phyloP scores from a whole-genome alignment of 2,888 invertebrate species.

The Gisinianus flammeolus region DNA sequence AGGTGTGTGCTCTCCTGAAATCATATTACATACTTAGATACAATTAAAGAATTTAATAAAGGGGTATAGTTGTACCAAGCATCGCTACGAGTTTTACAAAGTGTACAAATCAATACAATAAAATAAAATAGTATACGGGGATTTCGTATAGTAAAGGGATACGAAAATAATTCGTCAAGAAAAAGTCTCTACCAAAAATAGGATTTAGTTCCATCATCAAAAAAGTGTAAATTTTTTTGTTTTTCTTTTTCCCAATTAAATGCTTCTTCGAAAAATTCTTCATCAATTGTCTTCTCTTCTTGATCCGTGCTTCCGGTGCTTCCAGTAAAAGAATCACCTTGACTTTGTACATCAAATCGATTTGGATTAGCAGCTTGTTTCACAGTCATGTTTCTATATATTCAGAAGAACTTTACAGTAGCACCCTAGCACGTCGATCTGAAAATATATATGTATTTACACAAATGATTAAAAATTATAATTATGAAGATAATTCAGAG shows the following conservation, averaged over 20 bases:
- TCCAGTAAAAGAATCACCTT: background rate
- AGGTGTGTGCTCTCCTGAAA: slow-evolving; percentile 66
- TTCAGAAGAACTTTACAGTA: no score
- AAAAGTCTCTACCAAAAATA: slow-evolving; percentile 64
- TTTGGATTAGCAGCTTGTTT: no score
- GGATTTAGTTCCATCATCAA: slow-evolving; percentile 65
- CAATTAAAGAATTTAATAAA: no score
- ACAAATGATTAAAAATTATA: no score
- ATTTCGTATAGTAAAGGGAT: slow-evolving; percentile 56
- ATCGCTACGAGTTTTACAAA: no score
- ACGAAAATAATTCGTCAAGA: slow-evolving; percentile 48
- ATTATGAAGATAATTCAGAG: no score
- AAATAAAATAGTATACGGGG: background rate
- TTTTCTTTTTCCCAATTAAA: slow-evolving; percentile 57
- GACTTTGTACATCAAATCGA: background rate
- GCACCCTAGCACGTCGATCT: no score
- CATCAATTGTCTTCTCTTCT: background rate
- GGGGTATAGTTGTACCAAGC: no score
- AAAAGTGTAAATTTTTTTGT: slow-evolving; percentile 56
- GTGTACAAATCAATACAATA: background rate
- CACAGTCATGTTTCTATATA: no score
- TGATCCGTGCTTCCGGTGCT: background rate
- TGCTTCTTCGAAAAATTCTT: background rate
- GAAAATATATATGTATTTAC: no score
- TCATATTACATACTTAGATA: slow-evolving; percentile 34